These are phyloP conservation scores for Crypturellus tataupa DNA, from an alignment of 2,797 vertebrate genomes.

Conservation along the genomic window DNA sequence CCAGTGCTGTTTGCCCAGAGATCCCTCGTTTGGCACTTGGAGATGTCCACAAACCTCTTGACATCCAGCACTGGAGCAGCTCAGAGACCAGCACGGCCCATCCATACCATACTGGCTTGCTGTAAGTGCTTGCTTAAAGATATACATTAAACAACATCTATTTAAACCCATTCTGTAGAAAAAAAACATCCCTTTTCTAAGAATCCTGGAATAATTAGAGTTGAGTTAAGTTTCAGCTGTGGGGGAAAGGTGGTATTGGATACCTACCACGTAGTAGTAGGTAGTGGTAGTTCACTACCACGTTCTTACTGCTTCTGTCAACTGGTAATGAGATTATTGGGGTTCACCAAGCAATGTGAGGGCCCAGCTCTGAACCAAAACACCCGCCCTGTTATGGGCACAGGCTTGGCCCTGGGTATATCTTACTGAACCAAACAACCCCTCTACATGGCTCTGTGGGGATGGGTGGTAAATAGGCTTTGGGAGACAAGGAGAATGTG, in stretches of 20 bases:
- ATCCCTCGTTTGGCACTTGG: rapidly evolving
- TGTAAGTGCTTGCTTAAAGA: background rate
- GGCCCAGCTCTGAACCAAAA: background rate
- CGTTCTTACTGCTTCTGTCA: background rate
- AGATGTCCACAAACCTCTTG: background rate
- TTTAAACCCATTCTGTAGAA: background rate
- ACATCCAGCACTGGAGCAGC: background rate
- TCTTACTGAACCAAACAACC: background rate
- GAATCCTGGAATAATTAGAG: background rate
- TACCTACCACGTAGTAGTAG: too few relatives aligned
- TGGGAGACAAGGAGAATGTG: background rate
- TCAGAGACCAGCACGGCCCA: background rate
- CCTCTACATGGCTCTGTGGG: rapidly evolving
- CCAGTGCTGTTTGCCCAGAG: rapidly evolving
- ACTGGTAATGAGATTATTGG: background rate
- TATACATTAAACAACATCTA: background rate
- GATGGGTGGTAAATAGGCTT: rapidly evolving
- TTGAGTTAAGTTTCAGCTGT: rapidly evolving
- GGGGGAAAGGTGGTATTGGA: background rate
- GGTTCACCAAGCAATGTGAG: background rate
- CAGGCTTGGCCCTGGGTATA: background rate
- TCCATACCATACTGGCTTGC: background rate
- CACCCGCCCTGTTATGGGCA: rapidly evolving
- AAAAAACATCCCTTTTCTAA: background rate
- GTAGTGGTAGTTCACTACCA: too few relatives aligned